Evolutionary conservation across 2,113 vertebrate species (phyloP).

Genomic region (Lepus americanus): DNA sequence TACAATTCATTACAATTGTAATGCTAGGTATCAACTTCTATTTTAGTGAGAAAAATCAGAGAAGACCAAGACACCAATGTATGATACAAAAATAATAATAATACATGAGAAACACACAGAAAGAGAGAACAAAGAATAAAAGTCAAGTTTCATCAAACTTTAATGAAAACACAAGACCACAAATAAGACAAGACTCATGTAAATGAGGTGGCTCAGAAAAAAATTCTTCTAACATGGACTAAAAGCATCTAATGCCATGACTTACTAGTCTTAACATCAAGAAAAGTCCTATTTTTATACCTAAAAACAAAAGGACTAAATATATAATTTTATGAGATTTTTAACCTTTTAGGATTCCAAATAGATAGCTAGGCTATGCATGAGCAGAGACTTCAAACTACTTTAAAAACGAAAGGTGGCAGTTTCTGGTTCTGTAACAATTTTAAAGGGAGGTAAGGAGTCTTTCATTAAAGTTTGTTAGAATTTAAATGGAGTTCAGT

Average conservation of each 20-base stretch:
- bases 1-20: conserved; percentile 2
- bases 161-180: conserved; percentile 71
- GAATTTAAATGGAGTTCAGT: conserved; percentile 62
- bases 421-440: conserved; percentile 49
- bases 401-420: conserved; percentile 40
- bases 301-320: conserved; percentile 49
- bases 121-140: conserved; percentile 31
- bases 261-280: conserved; percentile 45
- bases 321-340: background rate
- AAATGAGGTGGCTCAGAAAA: conserved; percentile 68
- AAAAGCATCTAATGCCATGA: conserved; percentile 41
- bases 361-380: background rate
- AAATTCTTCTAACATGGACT: background rate
- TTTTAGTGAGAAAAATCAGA: conserved; percentile 54
- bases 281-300: conserved; percentile 16
- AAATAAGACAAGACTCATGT: conserved; percentile 56
- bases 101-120: conserved; percentile 44
- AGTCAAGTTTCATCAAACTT: conserved; percentile 56
- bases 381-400: conserved; percentile 27
- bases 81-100: conserved; percentile 50
- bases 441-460: conserved; percentile 41
- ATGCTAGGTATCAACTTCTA: conserved; percentile 31
- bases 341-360: conserved; percentile 33
- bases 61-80: conserved; percentile 61
- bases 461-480: conserved; percentile 2